Evolutionary conservation across 2,113 vertebrate genomes (phyloP).

Genomic region (Pimephales promelas): DNA sequence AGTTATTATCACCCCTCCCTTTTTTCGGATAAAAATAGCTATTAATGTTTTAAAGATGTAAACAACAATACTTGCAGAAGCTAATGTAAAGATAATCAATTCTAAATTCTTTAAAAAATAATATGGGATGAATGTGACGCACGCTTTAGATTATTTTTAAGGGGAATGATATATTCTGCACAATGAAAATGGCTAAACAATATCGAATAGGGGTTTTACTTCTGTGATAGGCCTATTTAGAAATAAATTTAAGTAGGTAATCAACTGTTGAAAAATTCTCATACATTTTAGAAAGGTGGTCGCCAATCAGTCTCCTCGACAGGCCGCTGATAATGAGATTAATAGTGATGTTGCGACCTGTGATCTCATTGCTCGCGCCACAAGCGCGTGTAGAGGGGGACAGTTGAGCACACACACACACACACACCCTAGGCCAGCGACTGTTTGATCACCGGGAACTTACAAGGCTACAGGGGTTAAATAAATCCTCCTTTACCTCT

Average conservation of each 20-base stretch:
- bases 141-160: neutral
- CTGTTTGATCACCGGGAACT: slow-evolving; percentile 53
- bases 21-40: neutral
- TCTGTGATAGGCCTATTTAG: neutral
- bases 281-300: slow-evolving; percentile 30
- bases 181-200: neutral
- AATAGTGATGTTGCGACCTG: slow-evolving; percentile 47
- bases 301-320: slow-evolving; percentile 41
- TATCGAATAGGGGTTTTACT: neutral
- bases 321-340: slow-evolving; percentile 52
- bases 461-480: slow-evolving; percentile 32
- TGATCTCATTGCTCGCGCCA: slow-evolving; percentile 47
- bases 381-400: slow-evolving; percentile 21
- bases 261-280: neutral
- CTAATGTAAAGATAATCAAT: neutral
- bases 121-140: neutral
- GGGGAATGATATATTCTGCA: neutral
- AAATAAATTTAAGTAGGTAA: neutral
- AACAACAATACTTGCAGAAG: neutral
- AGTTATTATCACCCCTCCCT: slow-evolving; percentile 28
- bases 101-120: no score
- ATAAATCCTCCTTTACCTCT: slow-evolving; percentile 35
- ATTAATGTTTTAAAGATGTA: slow-evolving; percentile 8
- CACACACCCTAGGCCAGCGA: slow-evolving; percentile 25
- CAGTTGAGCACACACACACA: slow-evolving; percentile 29